Evolutionary conservation across 2,113 vertebrate genomes (phyloP).

Genomic region (Proteles cristata): DNA sequence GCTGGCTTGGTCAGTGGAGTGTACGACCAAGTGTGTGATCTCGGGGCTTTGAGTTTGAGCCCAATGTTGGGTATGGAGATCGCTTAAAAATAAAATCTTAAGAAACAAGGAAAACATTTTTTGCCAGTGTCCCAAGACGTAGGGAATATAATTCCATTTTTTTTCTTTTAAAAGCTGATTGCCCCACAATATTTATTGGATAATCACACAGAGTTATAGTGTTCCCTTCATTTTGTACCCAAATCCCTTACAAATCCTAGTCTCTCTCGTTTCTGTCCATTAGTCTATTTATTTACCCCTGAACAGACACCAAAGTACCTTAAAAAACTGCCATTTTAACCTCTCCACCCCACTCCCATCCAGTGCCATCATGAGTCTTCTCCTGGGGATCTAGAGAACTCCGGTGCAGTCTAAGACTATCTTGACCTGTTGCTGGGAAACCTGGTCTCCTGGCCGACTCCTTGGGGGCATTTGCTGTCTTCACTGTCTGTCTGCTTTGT

Average conservation of each 20-base stretch:
- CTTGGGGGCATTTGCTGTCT: not conserved
- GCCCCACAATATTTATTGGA: not conserved
- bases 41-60: not conserved
- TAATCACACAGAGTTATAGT: not conserved
- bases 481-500: not conserved
- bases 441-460: not conserved
- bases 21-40: not conserved
- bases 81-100: not conserved
- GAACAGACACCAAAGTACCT: not conserved
- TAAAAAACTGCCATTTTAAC: not conserved
- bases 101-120: not conserved
- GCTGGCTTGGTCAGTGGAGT: not conserved
- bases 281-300: not conserved
- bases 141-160: conserved; percentile 9
- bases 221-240: not conserved
- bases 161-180: conserved; percentile 21
- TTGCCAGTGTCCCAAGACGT: not conserved
- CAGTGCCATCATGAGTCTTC: not conserved
- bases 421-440: not conserved
- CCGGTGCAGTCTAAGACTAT: not conserved
- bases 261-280: not conserved
- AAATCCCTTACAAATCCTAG: not conserved
- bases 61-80: not conserved
- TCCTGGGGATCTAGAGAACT: not conserved
- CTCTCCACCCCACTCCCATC: rapidly evolving